Evolutionary conservation across 2,797 vertebrate species (phyloP).

Genomic region (Calcarius lapponicus): DNA sequence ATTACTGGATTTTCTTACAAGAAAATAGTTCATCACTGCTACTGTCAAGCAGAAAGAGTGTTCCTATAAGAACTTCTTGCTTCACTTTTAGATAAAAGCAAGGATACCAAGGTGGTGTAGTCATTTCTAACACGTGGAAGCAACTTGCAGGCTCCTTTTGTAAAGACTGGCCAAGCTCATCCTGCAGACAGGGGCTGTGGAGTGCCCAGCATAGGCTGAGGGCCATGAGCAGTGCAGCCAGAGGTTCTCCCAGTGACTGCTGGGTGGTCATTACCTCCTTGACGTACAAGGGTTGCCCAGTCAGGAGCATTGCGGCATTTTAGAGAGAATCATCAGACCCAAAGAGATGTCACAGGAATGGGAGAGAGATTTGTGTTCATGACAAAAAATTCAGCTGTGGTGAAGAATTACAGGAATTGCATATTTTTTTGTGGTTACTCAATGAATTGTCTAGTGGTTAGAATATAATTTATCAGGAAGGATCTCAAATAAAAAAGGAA

Average conservation of each 20-base stretch:
- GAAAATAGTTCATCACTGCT: background rate
- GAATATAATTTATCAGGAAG: background rate
- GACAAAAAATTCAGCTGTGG: background rate
- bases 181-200: background rate
- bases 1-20: background rate
- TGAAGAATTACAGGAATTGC: background rate
- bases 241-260: background rate
- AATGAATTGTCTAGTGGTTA: background rate
- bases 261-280: background rate
- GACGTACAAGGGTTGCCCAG: fast-evolving
- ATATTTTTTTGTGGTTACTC: background rate
- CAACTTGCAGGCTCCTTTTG: background rate
- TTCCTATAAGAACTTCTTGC: background rate
- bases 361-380: background rate
- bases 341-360: background rate
- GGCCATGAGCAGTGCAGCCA: background rate
- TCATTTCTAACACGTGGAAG: background rate
- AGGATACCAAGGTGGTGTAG: fast-evolving
- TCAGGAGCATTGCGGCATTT: background rate
- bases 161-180: background rate
- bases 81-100: background rate
- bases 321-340: background rate
- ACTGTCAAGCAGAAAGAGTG: background rate
- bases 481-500: background rate
- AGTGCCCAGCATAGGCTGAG: background rate